These are phyloP conservation scores for Bovichtus variegatus DNA, from an alignment of 2,797 vertebrate species.

Conservation along the genomic window DNA sequence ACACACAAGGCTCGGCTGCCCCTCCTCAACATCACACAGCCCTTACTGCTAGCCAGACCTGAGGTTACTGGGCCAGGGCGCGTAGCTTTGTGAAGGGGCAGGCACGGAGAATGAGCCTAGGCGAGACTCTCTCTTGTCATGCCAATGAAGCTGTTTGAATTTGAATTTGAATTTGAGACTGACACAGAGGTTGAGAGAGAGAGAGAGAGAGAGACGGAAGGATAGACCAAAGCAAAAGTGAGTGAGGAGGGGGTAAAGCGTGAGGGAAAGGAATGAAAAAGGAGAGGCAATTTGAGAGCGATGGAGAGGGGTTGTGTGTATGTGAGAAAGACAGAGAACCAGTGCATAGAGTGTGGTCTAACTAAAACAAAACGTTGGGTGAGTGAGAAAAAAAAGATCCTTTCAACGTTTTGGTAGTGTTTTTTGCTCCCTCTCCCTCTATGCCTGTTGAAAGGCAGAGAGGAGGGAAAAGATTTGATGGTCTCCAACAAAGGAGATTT, in stretches of 20 bases:
- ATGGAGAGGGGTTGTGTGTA: conserved; percentile 41
- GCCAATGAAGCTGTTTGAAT: conserved; percentile 83
- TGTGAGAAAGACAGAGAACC: conserved; percentile 39
- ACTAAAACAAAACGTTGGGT: conserved; percentile 70
- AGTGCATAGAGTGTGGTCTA: conserved; percentile 63
- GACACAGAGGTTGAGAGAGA: conserved; percentile 63
- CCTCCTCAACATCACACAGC: conserved; percentile 72
- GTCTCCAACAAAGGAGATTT: conserved; percentile 86
- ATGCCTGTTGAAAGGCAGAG: conserved; percentile 74
- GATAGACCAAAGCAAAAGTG: conserved; percentile 54
- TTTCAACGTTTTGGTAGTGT: conserved; percentile 70
- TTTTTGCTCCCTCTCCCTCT: conserved; percentile 63
- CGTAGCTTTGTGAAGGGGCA: conserved; percentile 63
- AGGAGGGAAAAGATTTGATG: conserved; percentile 81
- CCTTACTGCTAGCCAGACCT: conserved; percentile 58
- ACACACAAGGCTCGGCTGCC: conserved; percentile 56
- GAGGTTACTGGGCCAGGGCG: conserved; percentile 80
- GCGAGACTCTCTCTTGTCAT: conserved; percentile 80
- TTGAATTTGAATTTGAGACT: conserved; percentile 81
- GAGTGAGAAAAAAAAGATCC: conserved; percentile 50
- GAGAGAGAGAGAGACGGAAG: conserved; percentile 24
- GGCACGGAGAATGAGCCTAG: conserved; percentile 64
- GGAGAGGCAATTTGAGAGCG: conserved; percentile 44
- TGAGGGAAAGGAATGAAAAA: conserved; percentile 48
- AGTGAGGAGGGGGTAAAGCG: conserved; percentile 47